phyloP scores from a whole-genome alignment of 2,113 vertebrate genomes.

The Cnemophilus loriae region DNA sequence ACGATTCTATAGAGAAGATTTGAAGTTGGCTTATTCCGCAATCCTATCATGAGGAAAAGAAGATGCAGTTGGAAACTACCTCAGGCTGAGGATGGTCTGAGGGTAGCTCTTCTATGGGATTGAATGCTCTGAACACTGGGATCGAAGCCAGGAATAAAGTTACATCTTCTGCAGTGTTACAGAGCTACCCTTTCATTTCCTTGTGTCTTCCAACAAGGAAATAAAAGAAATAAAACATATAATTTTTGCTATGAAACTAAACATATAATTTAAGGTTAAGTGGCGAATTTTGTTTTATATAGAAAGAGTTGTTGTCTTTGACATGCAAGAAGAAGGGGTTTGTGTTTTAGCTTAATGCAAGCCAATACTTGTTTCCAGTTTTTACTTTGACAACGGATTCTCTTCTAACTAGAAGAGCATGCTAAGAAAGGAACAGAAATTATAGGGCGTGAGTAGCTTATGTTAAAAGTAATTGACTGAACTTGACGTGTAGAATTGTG shows the following conservation, averaged over 20 bases:
- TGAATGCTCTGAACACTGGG: not conserved
- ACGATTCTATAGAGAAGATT: not conserved
- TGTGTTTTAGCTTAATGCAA: not conserved
- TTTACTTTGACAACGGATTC: not conserved
- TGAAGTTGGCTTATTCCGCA: not conserved
- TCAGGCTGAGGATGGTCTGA: not conserved
- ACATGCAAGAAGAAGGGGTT: not conserved
- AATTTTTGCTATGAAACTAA: not conserved
- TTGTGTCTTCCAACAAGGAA: not conserved
- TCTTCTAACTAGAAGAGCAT: not conserved
- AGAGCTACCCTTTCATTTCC: not conserved
- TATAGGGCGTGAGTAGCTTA: not conserved
- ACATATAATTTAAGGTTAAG: not conserved
- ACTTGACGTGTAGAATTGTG: not conserved
- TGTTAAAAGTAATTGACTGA: not conserved
- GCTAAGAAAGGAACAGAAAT: slow-evolving; percentile 25
- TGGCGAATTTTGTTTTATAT: not conserved
- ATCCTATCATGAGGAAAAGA: not conserved
- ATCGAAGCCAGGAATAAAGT: not conserved
- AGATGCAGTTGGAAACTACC: not conserved
- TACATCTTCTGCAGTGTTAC: not conserved
- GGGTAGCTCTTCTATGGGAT: not conserved
- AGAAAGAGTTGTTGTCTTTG: not conserved
- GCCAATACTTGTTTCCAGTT: not conserved
- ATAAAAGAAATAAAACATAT: not conserved